phyloP scores from a whole-genome alignment of 1,140 invertebrate genomes.

The Drosophila sechellia region DNA sequence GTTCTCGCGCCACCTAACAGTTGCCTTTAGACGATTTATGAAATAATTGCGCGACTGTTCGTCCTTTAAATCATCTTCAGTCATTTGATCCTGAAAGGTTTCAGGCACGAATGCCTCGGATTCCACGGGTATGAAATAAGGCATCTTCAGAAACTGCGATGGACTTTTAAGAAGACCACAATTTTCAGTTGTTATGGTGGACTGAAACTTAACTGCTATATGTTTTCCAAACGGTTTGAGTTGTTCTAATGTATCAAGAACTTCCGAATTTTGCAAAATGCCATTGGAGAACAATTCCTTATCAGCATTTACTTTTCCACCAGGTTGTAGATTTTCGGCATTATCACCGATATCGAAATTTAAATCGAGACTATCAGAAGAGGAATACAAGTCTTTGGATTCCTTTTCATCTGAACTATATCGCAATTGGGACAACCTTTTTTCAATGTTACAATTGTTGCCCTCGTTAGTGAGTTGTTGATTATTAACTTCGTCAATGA shows the following conservation, averaged over 20 bases:
- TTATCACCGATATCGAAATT: too few relatives aligned
- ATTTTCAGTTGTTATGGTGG: slow-evolving; percentile 15
- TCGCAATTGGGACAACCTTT: too few relatives aligned
- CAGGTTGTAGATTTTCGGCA: too few relatives aligned
- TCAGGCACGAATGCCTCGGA: slow-evolving; percentile 4
- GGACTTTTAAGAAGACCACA: not conserved
- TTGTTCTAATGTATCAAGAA: not conserved
- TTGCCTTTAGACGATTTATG: slow-evolving; percentile 34
- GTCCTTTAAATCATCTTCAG: slow-evolving; percentile 22
- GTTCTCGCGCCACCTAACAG: slow-evolving; percentile 49
- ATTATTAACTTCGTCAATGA: too few relatives aligned
- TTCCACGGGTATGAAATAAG: slow-evolving; percentile 39
- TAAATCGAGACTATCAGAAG: too few relatives aligned
- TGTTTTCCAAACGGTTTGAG: slow-evolving; percentile 6
- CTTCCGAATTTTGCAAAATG: not conserved
- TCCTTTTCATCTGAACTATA: too few relatives aligned
- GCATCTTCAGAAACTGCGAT: slow-evolving; percentile 28
- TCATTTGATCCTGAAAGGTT: not conserved
- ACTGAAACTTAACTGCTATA: slow-evolving; percentile 34
- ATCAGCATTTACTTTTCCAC: too few relatives aligned
- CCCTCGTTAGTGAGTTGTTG: too few relatives aligned
- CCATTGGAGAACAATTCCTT: not conserved
- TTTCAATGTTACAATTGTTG: too few relatives aligned
- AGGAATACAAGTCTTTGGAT: too few relatives aligned
- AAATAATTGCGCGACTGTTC: slow-evolving; percentile 23